Evolutionary conservation across 2,888 invertebrate species (phyloP).

Genomic region (Agrochola lota): DNA sequence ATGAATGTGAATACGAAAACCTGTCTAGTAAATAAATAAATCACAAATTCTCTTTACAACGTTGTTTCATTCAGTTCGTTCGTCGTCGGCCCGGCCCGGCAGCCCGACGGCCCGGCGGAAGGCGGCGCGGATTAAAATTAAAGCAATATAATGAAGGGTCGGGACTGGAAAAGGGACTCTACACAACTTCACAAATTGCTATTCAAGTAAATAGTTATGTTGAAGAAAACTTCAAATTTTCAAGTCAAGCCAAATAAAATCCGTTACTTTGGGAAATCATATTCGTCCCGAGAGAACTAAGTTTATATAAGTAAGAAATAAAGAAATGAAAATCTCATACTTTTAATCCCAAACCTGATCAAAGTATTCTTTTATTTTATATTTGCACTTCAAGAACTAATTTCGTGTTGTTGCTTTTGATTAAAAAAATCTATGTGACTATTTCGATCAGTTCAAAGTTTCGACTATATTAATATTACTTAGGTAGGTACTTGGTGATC

Average conservation of each 20-base stretch:
- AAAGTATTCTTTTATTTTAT: slow-evolving; percentile 16
- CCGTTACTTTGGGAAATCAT: slow-evolving; percentile 43
- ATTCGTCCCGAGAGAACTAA: slow-evolving; percentile 47
- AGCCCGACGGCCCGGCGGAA: not conserved
- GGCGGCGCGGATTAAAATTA: slow-evolving; percentile 43
- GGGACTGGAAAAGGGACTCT: slow-evolving; percentile 24
- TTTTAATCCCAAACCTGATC: slow-evolving; percentile 24
- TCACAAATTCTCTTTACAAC: slow-evolving; percentile 84
- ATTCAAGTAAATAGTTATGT: slow-evolving; percentile 50
- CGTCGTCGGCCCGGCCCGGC: not conserved
- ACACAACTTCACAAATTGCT: slow-evolving; percentile 51
- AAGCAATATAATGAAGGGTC: slow-evolving; percentile 38
- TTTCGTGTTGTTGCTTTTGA: slow-evolving; percentile 2
- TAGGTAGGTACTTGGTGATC: not conserved
- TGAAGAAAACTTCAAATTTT: slow-evolving; percentile 47
- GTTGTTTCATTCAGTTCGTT: slow-evolving; percentile 73
- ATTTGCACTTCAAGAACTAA: slow-evolving; percentile 23
- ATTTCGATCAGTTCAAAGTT: slow-evolving; percentile 1
- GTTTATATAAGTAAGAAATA: slow-evolving; percentile 34
- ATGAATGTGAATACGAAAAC: slow-evolving; percentile 87
- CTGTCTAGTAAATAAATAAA: slow-evolving; percentile 88
- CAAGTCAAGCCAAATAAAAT: slow-evolving; percentile 50
- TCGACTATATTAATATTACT: not conserved
- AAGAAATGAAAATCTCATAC: slow-evolving; percentile 38
- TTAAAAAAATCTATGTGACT: not conserved